Evolutionary conservation across 2,113 vertebrate species (phyloP).

Genomic region (Chaetops frenatus): DNA sequence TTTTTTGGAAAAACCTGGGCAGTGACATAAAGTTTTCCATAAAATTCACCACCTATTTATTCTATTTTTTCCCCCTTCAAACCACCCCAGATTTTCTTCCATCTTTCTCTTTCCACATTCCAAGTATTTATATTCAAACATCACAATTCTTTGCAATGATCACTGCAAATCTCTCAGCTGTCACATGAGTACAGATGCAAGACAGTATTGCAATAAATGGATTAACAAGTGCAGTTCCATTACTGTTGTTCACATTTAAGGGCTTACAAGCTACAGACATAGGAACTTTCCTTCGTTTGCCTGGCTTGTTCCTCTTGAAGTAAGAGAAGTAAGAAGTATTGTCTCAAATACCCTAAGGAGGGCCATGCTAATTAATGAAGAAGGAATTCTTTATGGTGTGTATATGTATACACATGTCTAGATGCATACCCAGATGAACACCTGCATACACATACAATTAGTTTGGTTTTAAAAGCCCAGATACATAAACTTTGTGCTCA

Average conservation of each 20-base stretch:
- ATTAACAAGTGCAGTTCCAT: neutral
- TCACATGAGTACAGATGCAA: neutral
- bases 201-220: neutral
- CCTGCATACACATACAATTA: neutral
- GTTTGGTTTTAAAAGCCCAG: neutral
- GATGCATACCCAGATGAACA: neutral
- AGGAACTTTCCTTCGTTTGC: neutral
- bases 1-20: neutral
- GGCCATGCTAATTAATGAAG: neutral
- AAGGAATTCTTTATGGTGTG: neutral
- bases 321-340: too few species aligned
- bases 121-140: neutral
- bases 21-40: neutral
- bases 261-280: neutral
- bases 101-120: neutral
- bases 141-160: neutral
- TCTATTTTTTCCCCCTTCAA: neutral
- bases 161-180: neutral
- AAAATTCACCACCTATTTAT: neutral
- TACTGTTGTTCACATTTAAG: neutral
- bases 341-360: neutral
- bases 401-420: fast-evolving
- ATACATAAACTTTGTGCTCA: neutral
- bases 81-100: neutral
- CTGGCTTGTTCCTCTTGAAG: neutral